Conservation (phyloP, 2,888 invertebrate genomes). For the Orthosia incerta region DNA sequence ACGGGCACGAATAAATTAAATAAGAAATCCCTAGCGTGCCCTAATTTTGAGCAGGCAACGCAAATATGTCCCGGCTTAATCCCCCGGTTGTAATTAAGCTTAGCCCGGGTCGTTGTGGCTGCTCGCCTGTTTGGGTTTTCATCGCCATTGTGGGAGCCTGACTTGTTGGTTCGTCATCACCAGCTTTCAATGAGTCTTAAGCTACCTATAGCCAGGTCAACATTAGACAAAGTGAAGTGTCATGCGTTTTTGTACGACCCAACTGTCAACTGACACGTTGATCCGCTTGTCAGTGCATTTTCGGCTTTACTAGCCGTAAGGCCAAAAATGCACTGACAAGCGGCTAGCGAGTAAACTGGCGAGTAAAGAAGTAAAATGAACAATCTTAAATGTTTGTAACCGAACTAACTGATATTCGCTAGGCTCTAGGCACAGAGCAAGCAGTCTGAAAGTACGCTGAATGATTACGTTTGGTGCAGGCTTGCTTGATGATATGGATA, state of each 20-base stretch:
- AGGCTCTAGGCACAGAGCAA: no score
- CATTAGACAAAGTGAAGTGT: neutral
- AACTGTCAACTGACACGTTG: neutral
- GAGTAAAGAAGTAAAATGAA: no score
- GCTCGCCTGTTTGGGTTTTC: slow-evolving; percentile 69
- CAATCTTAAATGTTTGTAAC: no score
- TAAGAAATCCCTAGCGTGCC: slow-evolving; percentile 74
- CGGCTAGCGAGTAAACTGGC: neutral
- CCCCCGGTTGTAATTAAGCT: slow-evolving; percentile 74
- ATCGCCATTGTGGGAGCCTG: slow-evolving; percentile 61
- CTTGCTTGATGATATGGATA: no score
- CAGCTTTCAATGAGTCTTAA: slow-evolving; percentile 61
- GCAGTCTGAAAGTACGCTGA: no score
- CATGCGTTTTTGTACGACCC: neutral
- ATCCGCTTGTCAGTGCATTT: no score
- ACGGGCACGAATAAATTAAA: slow-evolving; percentile 78
- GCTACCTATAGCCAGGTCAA: neutral
- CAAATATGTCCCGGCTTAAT: slow-evolving; percentile 74
- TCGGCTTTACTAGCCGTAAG: no score
- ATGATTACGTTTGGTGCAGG: no score
- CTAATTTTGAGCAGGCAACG: slow-evolving; percentile 73
- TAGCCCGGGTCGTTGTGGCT: slow-evolving; percentile 68
- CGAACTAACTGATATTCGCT: no score
- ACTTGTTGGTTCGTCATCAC: slow-evolving; percentile 65
- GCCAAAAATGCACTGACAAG: neutral